Evolutionary conservation across 2,113 vertebrate genomes (phyloP).

Genomic region (Zonotrichia leucophrys): DNA sequence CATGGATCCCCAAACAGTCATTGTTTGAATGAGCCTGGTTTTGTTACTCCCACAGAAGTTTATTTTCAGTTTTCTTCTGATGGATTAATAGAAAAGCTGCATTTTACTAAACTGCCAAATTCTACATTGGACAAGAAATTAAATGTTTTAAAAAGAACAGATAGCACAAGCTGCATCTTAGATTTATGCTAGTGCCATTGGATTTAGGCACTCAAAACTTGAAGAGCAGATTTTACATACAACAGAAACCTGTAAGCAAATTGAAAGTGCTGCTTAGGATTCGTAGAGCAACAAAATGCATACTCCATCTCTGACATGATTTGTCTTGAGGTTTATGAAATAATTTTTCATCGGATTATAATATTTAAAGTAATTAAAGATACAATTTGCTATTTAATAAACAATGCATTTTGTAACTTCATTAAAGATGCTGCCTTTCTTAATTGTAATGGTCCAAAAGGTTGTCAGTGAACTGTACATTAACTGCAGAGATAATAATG

Average conservation of each 20-base stretch:
- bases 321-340: constrained; percentile 49
- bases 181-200: background rate
- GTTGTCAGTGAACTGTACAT: constrained; percentile 72
- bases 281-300: background rate
- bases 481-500: constrained; percentile 76
- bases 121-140: background rate
- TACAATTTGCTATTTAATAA: constrained; percentile 72
- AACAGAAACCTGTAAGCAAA: constrained; percentile 19
- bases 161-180: background rate
- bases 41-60: background rate
- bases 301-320: constrained; percentile 29
- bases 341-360: constrained; percentile 61
- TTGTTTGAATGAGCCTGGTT: background rate
- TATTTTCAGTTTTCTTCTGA: background rate
- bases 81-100: background rate
- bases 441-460: constrained; percentile 70
- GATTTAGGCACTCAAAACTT: constrained; percentile 7
- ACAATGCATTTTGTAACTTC: constrained; percentile 69
- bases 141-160: background rate
- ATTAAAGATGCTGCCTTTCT: constrained; percentile 64
- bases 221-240: background rate
- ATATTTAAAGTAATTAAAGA: constrained; percentile 72
- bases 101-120: constrained; percentile 10
- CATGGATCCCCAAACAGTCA: background rate
- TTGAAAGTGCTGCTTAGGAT: background rate